Evolutionary conservation across 2,888 invertebrate genomes (phyloP).

Genomic region (Euspilapteryx auroguttella): DNA sequence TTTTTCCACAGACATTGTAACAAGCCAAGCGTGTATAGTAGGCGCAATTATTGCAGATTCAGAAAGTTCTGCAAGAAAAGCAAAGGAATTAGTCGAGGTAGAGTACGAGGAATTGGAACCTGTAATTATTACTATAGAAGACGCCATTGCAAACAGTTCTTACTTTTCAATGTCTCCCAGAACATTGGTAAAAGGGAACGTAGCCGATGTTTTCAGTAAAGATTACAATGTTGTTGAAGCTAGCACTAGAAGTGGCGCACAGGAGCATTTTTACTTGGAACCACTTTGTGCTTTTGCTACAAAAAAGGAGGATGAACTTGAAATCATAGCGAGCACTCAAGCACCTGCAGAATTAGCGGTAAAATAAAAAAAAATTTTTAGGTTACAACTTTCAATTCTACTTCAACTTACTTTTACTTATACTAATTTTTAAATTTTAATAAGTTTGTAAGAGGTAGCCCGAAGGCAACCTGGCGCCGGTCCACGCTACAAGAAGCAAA

Average conservation of each 20-base stretch:
- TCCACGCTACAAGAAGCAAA: too few relatives aligned
- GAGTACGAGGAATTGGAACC: conserved; percentile 78
- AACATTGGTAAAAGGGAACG: conserved; percentile 65
- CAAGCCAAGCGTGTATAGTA: conserved; percentile 77
- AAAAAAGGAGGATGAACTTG: conserved; percentile 80
- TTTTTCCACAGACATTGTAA: conserved; percentile 73
- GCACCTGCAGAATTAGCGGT: conserved; percentile 74
- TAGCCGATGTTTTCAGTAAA: conserved; percentile 64
- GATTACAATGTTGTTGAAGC: conserved; percentile 72
- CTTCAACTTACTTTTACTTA: too few relatives aligned
- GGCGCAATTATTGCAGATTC: conserved; percentile 78
- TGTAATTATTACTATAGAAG: conserved; percentile 83
- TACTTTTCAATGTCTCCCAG: conserved; percentile 62
- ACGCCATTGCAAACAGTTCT: conserved; percentile 75
- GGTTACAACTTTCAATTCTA: too few relatives aligned
- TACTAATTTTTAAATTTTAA: background rate
- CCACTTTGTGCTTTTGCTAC: conserved; percentile 69
- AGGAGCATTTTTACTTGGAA: conserved; percentile 92
- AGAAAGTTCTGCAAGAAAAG: conserved; percentile 76
- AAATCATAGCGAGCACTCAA: conserved; percentile 80
- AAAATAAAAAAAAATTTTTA: conserved; percentile 15
- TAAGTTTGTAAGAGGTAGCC: too few relatives aligned
- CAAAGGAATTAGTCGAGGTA: conserved; percentile 74
- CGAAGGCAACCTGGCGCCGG: too few relatives aligned
- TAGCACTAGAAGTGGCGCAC: conserved; percentile 71